Percentiles rank a stretch among this genome's conserved stretches.
phyloP scores from a whole-genome alignment of 2,113 vertebrate genomes.

The Argyrosomus japonicus region DNA sequence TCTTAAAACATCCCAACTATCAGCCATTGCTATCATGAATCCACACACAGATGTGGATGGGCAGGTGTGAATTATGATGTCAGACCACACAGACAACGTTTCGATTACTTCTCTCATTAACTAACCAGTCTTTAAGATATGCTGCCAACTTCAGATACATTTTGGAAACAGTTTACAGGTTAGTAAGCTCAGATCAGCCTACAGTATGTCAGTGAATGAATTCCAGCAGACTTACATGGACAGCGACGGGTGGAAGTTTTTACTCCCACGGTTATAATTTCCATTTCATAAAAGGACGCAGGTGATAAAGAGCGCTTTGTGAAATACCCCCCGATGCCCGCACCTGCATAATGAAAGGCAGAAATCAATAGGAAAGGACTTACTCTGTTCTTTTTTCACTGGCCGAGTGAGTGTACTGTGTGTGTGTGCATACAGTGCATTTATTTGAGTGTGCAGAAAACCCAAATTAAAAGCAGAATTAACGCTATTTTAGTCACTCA shows the following conservation, averaged over 20 bases:
- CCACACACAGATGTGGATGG: conserved; percentile 1
- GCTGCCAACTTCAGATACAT: neutral
- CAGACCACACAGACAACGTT: conserved; percentile 11
- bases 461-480: conserved; percentile 64
- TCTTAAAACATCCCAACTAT: conserved; percentile 28
- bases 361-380: conserved; percentile 63
- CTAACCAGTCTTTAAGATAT: neutral
- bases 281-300: conserved; percentile 63
- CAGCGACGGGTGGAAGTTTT: conserved; percentile 28
- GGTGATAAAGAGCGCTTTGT: conserved; percentile 54
- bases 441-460: conserved; percentile 27
- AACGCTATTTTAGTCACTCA: conserved; percentile 39
- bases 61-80: conserved; percentile 9
- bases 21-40: neutral
- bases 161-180: conserved; percentile 32
- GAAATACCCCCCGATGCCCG: conserved; percentile 51
- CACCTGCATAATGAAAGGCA: conserved; percentile 66
- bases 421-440: conserved; percentile 4
- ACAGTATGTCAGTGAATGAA: neutral
- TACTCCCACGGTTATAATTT: conserved; percentile 67
- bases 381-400: conserved; percentile 45
- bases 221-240: conserved; percentile 25
- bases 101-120: conserved; percentile 1
- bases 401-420: conserved; percentile 2
- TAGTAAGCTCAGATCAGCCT: conserved; percentile 23